These are phyloP conservation scores for Ciona savignyi DNA, from an alignment of 23 tunicate genomes.

Conservation along the genomic window DNA sequence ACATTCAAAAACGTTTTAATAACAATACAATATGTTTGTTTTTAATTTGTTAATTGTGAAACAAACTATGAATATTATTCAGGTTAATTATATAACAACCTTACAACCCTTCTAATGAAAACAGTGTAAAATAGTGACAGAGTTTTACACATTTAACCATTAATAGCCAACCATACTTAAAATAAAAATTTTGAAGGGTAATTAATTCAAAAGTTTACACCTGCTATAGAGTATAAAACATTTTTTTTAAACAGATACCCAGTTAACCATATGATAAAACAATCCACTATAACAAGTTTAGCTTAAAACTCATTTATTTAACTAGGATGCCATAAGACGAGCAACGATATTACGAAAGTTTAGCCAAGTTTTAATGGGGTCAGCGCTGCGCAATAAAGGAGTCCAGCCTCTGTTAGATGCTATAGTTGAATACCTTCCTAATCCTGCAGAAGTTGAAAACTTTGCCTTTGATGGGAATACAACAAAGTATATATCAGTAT, in stretches of 20 bases:
- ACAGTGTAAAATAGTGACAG: no score
- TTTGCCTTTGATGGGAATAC: conserved; percentile 38
- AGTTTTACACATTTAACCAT: no score
- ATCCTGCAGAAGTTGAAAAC: conserved; percentile 83
- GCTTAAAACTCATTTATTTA: neutral
- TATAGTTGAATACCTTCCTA: conserved; percentile 49
- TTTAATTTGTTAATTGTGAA: no score
- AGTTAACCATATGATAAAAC: no score
- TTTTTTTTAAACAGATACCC: no score
- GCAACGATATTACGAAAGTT: conserved; percentile 64
- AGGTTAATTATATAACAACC: no score
- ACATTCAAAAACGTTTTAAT: no score
- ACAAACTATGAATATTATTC: no score
- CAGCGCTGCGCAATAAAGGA: conserved; percentile 87
- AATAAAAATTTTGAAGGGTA: neutral
- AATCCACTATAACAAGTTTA: neutral
- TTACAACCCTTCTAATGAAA: no score
- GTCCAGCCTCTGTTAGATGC: conserved; percentile 83
- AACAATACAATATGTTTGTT: no score
- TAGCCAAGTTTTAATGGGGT: conserved; percentile 79
- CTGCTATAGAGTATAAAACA: neutral
- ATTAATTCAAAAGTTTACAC: neutral
- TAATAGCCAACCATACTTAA: neutral
- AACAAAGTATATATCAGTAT: no score
- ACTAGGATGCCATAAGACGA: conserved; percentile 81